These are phyloP conservation scores for Balaeniceps rex DNA, from an alignment of 2,113 vertebrate species.

Conservation along the genomic window DNA sequence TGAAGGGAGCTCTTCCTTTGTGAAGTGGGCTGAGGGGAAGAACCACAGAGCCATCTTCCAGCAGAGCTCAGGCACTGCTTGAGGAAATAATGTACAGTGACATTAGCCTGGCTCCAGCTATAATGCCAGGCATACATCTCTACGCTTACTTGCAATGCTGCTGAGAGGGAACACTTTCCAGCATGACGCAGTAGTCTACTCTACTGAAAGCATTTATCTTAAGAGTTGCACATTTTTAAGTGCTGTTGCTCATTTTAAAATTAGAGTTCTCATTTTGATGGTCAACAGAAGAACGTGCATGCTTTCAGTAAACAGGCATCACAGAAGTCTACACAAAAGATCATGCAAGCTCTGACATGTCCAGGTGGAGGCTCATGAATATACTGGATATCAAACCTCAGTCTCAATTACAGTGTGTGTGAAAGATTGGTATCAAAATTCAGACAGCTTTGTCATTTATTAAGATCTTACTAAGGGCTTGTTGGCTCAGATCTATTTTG, in stretches of 20 bases:
- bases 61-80: not conserved
- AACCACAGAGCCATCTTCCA: not conserved
- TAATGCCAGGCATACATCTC: not conserved
- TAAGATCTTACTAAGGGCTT: not conserved
- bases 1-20: not conserved
- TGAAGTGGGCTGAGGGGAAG: not conserved
- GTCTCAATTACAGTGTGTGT: not conserved
- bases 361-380: not conserved
- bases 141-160: not conserved
- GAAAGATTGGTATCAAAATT: conserved; percentile 42
- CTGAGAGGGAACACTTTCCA: not conserved
- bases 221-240: not conserved
- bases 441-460: conserved; percentile 22
- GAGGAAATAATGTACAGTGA: not conserved
- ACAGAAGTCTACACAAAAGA: not conserved
- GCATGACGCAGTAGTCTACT: not conserved
- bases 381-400: not conserved
- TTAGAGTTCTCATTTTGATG: not conserved
- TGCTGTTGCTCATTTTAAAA: not conserved
- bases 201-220: not conserved
- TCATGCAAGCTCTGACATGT: not conserved
- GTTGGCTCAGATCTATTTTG: not conserved
- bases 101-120: not conserved
- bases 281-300: not conserved
- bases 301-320: not conserved